phyloP scores from a whole-genome alignment of 2,797 vertebrate genomes.

The Halcyon smyrnensis region DNA sequence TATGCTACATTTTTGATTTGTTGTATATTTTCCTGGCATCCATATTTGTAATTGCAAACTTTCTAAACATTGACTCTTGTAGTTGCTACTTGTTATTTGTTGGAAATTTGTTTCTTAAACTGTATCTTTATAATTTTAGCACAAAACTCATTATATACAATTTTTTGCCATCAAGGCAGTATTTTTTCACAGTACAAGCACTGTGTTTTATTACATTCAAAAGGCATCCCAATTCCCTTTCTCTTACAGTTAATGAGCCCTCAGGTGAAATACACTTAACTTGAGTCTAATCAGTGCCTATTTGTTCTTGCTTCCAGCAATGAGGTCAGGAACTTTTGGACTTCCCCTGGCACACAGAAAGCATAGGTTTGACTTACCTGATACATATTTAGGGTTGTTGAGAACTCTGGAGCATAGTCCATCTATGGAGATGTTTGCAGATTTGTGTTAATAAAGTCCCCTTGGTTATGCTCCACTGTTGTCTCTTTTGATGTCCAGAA shows the following conservation, averaged over 20 bases:
- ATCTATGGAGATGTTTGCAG: slow-evolving; percentile 58
- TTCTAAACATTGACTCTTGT: neutral
- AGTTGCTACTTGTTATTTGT: slow-evolving; percentile 28
- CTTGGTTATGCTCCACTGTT: neutral
- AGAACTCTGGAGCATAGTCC: slow-evolving; percentile 51
- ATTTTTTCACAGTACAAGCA: slow-evolving; percentile 64
- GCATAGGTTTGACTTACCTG: slow-evolving; percentile 38
- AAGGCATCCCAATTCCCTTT: slow-evolving; percentile 62
- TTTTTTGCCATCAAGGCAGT: slow-evolving; percentile 66
- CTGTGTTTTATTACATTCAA: slow-evolving; percentile 58
- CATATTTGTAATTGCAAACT: neutral
- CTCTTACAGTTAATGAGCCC: slow-evolving; percentile 70
- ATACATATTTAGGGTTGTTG: slow-evolving; percentile 52
- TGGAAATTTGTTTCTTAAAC: slow-evolving; percentile 50
- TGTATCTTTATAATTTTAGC: slow-evolving; percentile 38
- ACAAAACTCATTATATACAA: slow-evolving; percentile 57
- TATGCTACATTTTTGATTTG: neutral
- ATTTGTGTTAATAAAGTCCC: slow-evolving; percentile 58
- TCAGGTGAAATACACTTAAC: slow-evolving; percentile 66
- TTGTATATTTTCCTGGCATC: neutral
- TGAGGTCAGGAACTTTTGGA: slow-evolving; percentile 69
- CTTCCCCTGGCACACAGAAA: slow-evolving; percentile 51
- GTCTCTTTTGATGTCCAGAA: slow-evolving; percentile 64
- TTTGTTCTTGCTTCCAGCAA: slow-evolving; percentile 70
- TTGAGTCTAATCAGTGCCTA: slow-evolving; percentile 68